Percentiles rank a stretch among this genome's conserved stretches.
Evolutionary conservation across 1,140 invertebrate species (phyloP).

Genomic region (Dreissena polymorpha): DNA sequence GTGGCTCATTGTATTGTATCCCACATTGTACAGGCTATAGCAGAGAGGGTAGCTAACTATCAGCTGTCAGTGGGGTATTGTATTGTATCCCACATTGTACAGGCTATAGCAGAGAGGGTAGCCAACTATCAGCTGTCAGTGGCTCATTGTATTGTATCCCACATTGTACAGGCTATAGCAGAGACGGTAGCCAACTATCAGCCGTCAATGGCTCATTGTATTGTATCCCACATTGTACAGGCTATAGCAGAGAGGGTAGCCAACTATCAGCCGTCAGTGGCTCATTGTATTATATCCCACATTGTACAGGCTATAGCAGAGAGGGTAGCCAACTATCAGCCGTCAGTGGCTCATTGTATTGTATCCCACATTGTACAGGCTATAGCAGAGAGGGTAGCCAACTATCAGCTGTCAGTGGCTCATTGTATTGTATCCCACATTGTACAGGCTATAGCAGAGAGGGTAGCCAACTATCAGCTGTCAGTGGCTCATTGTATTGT

Average conservation of each 20-base stretch:
- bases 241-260: constrained; percentile 64
- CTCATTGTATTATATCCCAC: no score
- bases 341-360: constrained; percentile 65
- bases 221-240: no score
- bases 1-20: no score
- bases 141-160: no score
- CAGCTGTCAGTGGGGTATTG: constrained; percentile 65
- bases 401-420: constrained; percentile 63
- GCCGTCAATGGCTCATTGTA: constrained; percentile 64
- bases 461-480: constrained; percentile 63
- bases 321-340: constrained; percentile 64
- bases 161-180: constrained; percentile 65
- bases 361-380: no score
- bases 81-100: no score
- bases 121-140: constrained; percentile 64
- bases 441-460: constrained; percentile 66
- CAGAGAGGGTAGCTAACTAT: constrained; percentile 64
- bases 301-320: constrained; percentile 66
- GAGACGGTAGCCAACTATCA: constrained; percentile 66
- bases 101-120: constrained; percentile 67
- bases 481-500: constrained; percentile 66
- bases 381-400: constrained; percentile 64
- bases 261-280: constrained; percentile 64
- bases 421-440: no score
- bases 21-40: constrained; percentile 66